Percentiles rank a stretch among this genome's conserved stretches.
phyloP scores from a whole-genome alignment of 2,113 vertebrate species.

The Crocuta crocuta region DNA sequence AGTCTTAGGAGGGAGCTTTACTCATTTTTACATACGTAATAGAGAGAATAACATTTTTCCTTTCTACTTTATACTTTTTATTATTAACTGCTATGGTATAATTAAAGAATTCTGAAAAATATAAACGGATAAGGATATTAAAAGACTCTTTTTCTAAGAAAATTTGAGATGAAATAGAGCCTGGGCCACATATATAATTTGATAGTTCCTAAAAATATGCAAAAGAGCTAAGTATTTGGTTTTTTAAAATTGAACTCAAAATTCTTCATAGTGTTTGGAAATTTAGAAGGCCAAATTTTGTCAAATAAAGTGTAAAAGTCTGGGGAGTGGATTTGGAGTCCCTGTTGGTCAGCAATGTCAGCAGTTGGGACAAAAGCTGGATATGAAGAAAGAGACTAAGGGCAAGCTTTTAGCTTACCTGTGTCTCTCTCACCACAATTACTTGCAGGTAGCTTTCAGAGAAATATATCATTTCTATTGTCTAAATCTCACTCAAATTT shows the following conservation, averaged over 20 bases:
- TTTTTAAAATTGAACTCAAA: neutral
- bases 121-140: neutral
- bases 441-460: neutral
- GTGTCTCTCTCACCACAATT: neutral
- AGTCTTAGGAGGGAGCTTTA: neutral
- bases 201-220: neutral
- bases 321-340: accelerated
- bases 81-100: neutral
- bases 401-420: neutral
- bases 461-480: neutral
- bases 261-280: neutral
- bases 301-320: neutral
- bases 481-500: neutral
- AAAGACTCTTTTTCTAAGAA: neutral
- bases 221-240: neutral
- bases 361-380: neutral
- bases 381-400: neutral
- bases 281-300: neutral
- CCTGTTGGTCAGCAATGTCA: neutral
- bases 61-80: neutral
- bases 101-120: neutral
- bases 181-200: neutral
- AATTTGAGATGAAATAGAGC: neutral
- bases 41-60: neutral
- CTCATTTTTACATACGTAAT: neutral